A percentile compares a stretch with the other conserved stretches of the same genome.
phyloP scores from a whole-genome alignment of 2,797 vertebrate genomes.

The Mycteria americana region DNA sequence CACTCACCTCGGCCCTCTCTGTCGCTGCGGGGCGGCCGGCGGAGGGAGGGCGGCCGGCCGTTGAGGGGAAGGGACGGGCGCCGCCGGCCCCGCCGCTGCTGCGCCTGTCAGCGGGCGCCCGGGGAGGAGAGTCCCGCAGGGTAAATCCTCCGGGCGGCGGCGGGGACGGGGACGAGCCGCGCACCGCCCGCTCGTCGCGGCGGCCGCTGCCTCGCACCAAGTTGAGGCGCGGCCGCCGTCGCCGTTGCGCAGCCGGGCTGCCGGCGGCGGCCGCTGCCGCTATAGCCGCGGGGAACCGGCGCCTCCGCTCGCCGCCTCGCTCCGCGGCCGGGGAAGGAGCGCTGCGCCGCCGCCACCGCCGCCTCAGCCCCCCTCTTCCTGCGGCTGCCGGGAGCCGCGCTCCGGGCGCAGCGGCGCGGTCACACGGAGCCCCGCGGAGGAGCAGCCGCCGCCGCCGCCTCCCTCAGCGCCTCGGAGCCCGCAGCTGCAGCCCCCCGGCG shows the following conservation, averaged over 20 bases:
- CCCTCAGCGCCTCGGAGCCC: neutral
- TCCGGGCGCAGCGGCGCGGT: neutral
- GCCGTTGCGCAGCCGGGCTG: neutral
- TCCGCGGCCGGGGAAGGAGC: neutral
- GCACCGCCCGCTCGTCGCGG: neutral
- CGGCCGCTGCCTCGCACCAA: neutral
- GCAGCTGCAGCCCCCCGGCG: neutral
- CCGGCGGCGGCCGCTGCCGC: neutral
- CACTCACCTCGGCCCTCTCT: conserved; percentile 38
- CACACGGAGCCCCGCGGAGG: neutral
- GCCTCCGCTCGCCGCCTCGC: neutral
- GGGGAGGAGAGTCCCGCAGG: neutral
- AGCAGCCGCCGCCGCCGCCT: neutral
- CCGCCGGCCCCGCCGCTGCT: neutral
- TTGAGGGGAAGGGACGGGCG: neutral
- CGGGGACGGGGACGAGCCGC: neutral
- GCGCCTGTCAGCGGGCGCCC: neutral
- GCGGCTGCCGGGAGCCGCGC: neutral
- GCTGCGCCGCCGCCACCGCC: conserved; percentile 15
- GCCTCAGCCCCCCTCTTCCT: conserved; percentile 13
- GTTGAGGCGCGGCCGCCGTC: conserved; percentile 15
- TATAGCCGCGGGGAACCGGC: neutral
- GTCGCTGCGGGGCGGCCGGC: neutral
- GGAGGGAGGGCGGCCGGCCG: neutral
- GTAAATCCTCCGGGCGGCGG: neutral